Evolutionary conservation across 2,113 vertebrate genomes (phyloP), one percentile per base, ranked within the genome.

Genomic region (Aegithalos caudatus): DNA sequence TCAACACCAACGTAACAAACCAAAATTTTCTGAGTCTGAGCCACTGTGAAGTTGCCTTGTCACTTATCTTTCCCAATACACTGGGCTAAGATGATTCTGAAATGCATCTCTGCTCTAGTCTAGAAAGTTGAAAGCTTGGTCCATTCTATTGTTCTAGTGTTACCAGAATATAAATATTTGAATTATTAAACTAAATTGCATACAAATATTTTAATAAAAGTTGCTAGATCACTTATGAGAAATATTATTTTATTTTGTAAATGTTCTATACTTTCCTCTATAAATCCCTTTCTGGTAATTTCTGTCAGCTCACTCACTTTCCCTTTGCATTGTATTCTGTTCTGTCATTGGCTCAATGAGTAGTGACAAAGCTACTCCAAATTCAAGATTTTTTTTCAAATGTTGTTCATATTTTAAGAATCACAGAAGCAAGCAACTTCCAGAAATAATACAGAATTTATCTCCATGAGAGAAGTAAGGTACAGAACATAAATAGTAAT

Each of bases 371-470:
- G 12, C 18, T 60, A 17, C 29, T 92, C 71, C 18, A 92, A 53
- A 86, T 50, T 81, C 56, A 73, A 92, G 47, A 67, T 27, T 74
- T 89, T 10, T 60, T 93, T 86, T 81, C 45, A 92, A 67, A 40
- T 65, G 79, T 44, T 92, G 21, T 37, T 83, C 18, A 10, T 86
- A 79, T 85, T 84, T 61, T 51, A 76, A 17, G 60, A 83, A 80
- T 86, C 60, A 24, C 60, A 97, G 92, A 90, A 66, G 14, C 27
- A 87, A 21, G 57, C 84, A 47, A 93, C 56, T 97, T 92, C 25
- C 21, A 15, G 58, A 81, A 87, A 7, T 40, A 91, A 80, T 29
- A 51, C 22, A 94, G 81, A 96, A 96, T 44, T n/a, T 0, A 88
- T 73, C 58, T 88, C 12, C 7, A 5, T 80, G 38, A 72, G 28